A percentile compares a stretch with the other conserved stretches of the same genome.
These are phyloP conservation scores for Hirtodrosophila confusa DNA, from an alignment of 2,888 invertebrate species.

Conservation along the genomic window DNA sequence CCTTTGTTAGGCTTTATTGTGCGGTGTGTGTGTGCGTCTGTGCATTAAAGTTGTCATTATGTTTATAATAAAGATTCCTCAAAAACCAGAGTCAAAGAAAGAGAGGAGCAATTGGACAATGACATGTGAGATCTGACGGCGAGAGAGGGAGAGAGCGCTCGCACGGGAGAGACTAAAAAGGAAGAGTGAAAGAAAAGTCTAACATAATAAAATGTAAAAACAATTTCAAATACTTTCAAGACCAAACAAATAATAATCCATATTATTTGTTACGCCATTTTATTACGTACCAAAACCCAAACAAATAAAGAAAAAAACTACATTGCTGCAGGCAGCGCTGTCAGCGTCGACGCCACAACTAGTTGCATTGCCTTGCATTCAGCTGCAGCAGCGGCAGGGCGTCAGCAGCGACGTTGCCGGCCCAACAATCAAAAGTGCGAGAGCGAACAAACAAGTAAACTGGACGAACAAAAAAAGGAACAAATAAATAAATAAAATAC, in stretches of 20 bases:
- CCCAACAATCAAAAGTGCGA: constrained; percentile 14
- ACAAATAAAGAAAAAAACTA: no score
- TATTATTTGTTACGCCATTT: no score
- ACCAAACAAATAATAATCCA: no score
- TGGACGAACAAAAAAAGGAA: neutral
- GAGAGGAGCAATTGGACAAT: no score
- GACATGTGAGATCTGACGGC: no score
- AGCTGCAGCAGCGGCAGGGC: no score
- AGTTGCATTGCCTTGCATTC: constrained; percentile 26
- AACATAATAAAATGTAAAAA: no score
- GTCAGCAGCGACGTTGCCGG: constrained; percentile 6
- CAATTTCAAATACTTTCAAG: no score
- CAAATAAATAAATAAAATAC: neutral
- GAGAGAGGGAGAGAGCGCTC: neutral
- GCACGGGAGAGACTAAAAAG: neutral
- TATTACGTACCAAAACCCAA: no score
- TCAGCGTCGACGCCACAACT: constrained; percentile 17
- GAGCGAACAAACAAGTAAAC: constrained; percentile 1
- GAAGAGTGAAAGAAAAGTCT: neutral
- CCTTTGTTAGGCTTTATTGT: constrained; percentile 38
- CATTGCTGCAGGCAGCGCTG: neutral
- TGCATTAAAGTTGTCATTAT: constrained; percentile 8
- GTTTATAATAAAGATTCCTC: neutral
- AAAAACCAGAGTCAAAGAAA: neutral
- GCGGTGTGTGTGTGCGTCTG: neutral